These are phyloP conservation scores for Acanthisitta chloris DNA, from an alignment of 2,113 vertebrate genomes.

Conservation along the genomic window DNA sequence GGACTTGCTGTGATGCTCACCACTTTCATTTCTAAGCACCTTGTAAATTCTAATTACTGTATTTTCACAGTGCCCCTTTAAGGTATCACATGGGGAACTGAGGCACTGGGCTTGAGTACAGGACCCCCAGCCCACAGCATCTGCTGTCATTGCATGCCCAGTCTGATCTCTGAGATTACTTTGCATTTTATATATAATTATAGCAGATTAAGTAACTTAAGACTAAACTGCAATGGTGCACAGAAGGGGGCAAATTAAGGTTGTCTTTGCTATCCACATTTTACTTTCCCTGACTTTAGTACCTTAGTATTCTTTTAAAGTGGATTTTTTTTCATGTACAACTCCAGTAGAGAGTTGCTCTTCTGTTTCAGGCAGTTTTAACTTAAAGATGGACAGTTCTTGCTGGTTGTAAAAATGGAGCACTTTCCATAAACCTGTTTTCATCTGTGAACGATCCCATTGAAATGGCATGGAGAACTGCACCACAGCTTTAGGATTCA, in stretches of 20 bases:
- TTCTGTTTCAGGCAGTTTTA: background rate
- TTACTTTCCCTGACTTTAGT: background rate
- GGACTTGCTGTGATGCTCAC: conserved; percentile 40
- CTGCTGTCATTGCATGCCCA: background rate
- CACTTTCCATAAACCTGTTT: conserved; percentile 39
- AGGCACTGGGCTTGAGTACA: background rate
- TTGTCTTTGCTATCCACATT: background rate
- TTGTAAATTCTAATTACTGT: conserved; percentile 61
- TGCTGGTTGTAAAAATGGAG: conserved; percentile 34
- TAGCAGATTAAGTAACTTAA: background rate
- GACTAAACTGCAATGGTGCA: background rate
- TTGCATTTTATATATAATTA: background rate
- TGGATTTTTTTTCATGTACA: background rate
- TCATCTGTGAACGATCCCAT: background rate
- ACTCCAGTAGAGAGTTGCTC: background rate
- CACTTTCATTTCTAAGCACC: conserved; percentile 49
- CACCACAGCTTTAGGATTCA: background rate
- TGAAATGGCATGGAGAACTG: background rate
- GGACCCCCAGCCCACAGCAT: background rate
- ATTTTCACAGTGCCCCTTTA: conserved; percentile 26
- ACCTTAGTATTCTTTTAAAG: background rate
- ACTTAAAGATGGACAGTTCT: conserved; percentile 31
- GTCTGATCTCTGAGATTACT: background rate
- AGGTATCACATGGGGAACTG: conserved; percentile 1
- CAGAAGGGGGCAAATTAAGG: background rate